These are phyloP conservation scores for Calidris pugnax DNA, from an alignment of 2,113 vertebrate species.

Conservation along the genomic window DNA sequence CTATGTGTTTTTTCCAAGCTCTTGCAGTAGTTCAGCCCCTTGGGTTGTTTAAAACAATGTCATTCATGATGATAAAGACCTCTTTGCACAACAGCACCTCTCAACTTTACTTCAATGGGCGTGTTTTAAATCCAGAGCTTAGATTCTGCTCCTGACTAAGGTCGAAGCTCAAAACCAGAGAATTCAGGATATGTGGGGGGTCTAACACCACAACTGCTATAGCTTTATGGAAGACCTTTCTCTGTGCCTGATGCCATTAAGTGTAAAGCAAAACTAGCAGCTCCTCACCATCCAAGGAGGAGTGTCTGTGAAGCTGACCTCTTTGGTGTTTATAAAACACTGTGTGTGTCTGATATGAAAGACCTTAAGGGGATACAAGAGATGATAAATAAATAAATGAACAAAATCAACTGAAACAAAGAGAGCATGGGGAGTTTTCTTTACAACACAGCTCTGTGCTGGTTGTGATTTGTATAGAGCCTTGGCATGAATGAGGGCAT, in stretches of 20 bases:
- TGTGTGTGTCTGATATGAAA: neutral
- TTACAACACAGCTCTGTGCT: neutral
- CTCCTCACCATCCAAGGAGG: accelerated
- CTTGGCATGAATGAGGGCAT: neutral
- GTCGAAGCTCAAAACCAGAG: neutral
- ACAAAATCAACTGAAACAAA: neutral
- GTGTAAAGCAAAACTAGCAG: neutral
- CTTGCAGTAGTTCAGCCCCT: neutral
- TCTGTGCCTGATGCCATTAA: neutral
- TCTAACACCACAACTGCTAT: accelerated
- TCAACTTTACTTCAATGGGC: neutral
- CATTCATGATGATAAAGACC: neutral
- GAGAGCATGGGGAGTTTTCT: accelerated
- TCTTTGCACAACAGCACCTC: neutral
- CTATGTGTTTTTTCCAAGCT: neutral
- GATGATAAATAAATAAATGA: neutral
- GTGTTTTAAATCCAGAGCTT: neutral
- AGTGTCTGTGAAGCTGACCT: neutral
- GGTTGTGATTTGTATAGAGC: neutral
- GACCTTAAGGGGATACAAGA: neutral
- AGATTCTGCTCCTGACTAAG: neutral
- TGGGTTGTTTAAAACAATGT: neutral
- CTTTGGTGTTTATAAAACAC: neutral
- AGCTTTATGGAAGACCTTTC: neutral
- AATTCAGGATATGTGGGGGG: too few relatives aligned